A percentile compares a stretch with the other conserved stretches of the same genome.
Evolutionary conservation across 1,140 invertebrate genomes (phyloP).

Genomic region (Melanaphis sacchari): DNA sequence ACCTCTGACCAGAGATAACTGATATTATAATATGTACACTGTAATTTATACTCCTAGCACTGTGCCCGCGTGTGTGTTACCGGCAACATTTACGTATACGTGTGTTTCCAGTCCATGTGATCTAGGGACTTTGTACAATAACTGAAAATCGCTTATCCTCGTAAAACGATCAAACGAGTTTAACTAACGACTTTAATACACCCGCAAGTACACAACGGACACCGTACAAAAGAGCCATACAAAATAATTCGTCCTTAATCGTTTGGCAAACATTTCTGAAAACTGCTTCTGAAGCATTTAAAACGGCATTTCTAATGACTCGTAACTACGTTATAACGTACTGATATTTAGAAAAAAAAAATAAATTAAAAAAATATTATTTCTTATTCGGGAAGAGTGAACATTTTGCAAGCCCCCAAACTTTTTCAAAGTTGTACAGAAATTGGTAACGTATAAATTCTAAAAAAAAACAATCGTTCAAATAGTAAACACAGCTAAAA

Average conservation of each 20-base stretch:
- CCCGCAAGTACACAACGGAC: neutral
- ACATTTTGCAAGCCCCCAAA: neutral
- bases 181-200: neutral
- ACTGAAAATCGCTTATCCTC: neutral
- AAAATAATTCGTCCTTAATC: neutral
- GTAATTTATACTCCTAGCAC: neutral
- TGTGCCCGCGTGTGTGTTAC: neutral
- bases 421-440: neutral
- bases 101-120: neutral
- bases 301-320: neutral
- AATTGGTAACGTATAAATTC: neutral
- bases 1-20: conserved; percentile 22
- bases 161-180: neutral
- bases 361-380: neutral
- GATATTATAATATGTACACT: neutral
- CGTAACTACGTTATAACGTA: neutral
- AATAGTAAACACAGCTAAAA: neutral
- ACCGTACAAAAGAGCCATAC: neutral
- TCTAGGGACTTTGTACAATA: neutral
- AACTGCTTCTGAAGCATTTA: neutral
- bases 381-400: neutral
- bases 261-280: too few species aligned
- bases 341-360: neutral
- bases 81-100: neutral
- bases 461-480: neutral